These are phyloP conservation scores for Hydrotaea cyrtoneurina DNA, from an alignment of 2,888 invertebrate genomes.

Conservation along the genomic window DNA sequence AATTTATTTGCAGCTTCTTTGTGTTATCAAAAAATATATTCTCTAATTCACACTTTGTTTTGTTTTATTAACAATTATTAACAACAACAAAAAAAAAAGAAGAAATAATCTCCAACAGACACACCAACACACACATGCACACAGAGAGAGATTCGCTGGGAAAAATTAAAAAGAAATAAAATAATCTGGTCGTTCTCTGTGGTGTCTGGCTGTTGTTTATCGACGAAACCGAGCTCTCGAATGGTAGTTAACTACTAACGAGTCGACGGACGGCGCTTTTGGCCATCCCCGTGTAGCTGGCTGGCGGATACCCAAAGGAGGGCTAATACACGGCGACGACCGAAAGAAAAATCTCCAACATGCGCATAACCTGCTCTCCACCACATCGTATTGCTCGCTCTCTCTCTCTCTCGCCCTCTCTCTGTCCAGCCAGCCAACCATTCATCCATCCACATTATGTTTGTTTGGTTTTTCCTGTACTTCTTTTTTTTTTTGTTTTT, in stretches of 20 bases:
- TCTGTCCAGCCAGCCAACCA: background rate
- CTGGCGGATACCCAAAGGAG: constrained; percentile 4
- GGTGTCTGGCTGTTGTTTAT: constrained; percentile 3
- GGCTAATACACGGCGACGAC: background rate
- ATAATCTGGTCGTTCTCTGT: constrained; percentile 2
- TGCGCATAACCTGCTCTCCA: constrained; percentile 25
- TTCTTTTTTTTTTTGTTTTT: constrained; percentile 15
- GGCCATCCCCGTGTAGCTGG: constrained; percentile 45
- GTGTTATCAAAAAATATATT: constrained; percentile 21
- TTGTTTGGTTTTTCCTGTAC: constrained; percentile 6
- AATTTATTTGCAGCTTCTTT: constrained; percentile 54
- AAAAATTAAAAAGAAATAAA: constrained; percentile 17
- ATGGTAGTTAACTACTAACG: constrained; percentile 65
- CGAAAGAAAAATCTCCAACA: background rate
- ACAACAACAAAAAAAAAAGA: too few relatives aligned
- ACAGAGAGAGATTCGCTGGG: background rate
- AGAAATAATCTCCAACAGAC: constrained; percentile 4
- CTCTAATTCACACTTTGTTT: background rate
- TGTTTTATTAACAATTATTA: constrained; percentile 10
- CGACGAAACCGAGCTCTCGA: constrained; percentile 66
- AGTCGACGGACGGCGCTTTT: constrained; percentile 63
- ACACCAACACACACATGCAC: background rate
- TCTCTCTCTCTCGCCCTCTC: background rate
- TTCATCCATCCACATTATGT: constrained; percentile 19
- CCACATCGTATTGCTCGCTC: background rate